A percentile compares a stretch with the other conserved stretches of the same genome.
Evolutionary conservation across 1,140 invertebrate species (phyloP).

Genomic region (Caenorhabditis brenneri): DNA sequence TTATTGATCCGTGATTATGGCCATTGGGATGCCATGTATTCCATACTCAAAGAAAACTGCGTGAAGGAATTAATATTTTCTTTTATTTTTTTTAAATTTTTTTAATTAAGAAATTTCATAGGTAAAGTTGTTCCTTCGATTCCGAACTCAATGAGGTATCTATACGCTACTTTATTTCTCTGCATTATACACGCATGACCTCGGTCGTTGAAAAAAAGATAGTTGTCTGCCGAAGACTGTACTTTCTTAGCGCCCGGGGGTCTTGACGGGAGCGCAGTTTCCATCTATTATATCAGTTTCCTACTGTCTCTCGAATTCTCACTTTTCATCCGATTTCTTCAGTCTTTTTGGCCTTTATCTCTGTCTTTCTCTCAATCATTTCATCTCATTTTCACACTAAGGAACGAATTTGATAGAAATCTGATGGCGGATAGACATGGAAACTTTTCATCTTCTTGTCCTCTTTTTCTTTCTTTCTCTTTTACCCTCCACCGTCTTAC

Average conservation of each 20-base stretch:
- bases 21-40: no score
- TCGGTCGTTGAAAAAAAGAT: background rate
- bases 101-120: no score
- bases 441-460: background rate
- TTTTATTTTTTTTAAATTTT: background rate
- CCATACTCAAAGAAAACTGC: no score
- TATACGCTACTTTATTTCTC: no score
- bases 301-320: background rate
- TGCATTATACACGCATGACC: conserved; percentile 19
- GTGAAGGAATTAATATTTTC: no score
- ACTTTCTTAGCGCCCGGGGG: background rate
- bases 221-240: background rate
- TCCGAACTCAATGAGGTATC: no score
- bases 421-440: background rate
- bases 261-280: background rate
- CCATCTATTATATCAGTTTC: background rate
- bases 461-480: background rate
- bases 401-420: conserved; percentile 27
- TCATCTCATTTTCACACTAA: background rate
- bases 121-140: no score
- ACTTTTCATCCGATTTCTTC: background rate
- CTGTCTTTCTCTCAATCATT: background rate
- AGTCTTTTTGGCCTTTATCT: background rate
- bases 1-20: no score
- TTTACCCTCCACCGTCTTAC: background rate